Evolutionary conservation across 1,140 invertebrate species (phyloP).

Genomic region (Saxidomus purpurata): DNA sequence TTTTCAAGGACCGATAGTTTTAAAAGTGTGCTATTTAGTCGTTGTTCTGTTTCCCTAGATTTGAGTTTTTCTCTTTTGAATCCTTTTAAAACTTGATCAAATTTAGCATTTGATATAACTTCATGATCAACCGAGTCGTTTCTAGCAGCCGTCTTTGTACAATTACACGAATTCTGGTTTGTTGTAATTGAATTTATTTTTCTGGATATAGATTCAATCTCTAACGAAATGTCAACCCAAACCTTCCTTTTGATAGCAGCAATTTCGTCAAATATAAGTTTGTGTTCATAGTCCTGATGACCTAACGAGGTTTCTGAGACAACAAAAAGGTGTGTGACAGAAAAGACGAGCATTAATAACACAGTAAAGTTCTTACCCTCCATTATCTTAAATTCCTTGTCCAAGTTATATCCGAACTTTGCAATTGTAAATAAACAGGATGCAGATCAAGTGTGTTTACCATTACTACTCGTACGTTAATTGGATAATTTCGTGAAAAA

Average conservation of each 20-base stretch:
- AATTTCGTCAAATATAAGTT: constrained; percentile 32
- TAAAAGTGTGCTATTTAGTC: not conserved
- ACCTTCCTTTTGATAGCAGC: constrained; percentile 3
- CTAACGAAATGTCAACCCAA: not conserved
- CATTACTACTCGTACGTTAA: too few species aligned
- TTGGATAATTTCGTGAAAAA: too few species aligned
- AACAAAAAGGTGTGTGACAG: not conserved
- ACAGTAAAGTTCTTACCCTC: too few species aligned
- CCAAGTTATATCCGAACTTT: too few species aligned
- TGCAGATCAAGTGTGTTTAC: too few species aligned
- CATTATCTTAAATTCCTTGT: too few species aligned
- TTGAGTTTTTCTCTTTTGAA: not conserved
- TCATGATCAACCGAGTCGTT: not conserved
- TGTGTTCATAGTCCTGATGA: not conserved
- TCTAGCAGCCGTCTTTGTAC: too few species aligned
- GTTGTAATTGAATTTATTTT: not conserved
- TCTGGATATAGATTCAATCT: not conserved
- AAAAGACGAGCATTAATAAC: too few species aligned
- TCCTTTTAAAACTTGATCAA: not conserved
- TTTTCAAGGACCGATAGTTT: not conserved
- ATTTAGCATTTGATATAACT: not conserved
- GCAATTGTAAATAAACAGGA: too few species aligned
- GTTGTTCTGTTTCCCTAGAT: not conserved
- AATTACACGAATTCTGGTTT: not conserved
- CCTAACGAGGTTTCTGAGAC: not conserved